phyloP scores from a whole-genome alignment of 2,797 vertebrate species.

The Crax fasciolata region DNA sequence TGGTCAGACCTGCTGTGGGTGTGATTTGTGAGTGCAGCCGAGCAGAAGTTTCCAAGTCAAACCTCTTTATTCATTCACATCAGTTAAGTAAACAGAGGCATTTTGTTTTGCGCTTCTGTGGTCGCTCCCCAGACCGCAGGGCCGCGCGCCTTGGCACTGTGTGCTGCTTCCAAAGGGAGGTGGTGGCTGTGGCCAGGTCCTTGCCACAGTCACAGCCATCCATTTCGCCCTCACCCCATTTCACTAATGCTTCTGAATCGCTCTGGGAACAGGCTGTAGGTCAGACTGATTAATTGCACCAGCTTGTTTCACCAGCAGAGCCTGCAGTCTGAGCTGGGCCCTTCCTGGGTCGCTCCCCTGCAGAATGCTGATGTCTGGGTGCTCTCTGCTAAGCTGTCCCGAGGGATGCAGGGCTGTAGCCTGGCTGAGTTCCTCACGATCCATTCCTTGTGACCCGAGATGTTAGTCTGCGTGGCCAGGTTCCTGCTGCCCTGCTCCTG shows the following conservation, averaged over 20 bases:
- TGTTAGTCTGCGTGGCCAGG: rapidly evolving
- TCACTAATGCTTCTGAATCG: background rate
- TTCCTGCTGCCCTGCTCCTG: rapidly evolving
- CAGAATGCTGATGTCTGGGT: rapidly evolving
- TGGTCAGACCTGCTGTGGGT: background rate
- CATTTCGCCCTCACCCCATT: rapidly evolving
- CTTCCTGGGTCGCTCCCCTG: background rate
- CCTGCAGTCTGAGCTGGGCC: rapidly evolving
- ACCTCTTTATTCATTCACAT: constrained; percentile 1
- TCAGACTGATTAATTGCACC: rapidly evolving
- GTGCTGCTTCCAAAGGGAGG: background rate
- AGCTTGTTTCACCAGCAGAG: background rate
- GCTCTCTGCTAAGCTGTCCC: background rate
- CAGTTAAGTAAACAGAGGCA: background rate
- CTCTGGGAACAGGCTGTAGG: background rate
- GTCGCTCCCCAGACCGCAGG: background rate
- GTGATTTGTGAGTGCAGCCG: background rate
- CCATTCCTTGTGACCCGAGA: background rate
- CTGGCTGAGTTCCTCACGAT: background rate
- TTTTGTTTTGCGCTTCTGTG: background rate
- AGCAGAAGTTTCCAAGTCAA: background rate
- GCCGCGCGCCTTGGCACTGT: rapidly evolving
- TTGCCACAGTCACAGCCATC: background rate
- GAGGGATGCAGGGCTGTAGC: background rate
- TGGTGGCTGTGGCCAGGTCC: background rate